Percentiles rank a stretch among this genome's conserved stretches.
Conservation (phyloP, 2,113 vertebrate species). For the Phoenicopterus ruber region DNA sequence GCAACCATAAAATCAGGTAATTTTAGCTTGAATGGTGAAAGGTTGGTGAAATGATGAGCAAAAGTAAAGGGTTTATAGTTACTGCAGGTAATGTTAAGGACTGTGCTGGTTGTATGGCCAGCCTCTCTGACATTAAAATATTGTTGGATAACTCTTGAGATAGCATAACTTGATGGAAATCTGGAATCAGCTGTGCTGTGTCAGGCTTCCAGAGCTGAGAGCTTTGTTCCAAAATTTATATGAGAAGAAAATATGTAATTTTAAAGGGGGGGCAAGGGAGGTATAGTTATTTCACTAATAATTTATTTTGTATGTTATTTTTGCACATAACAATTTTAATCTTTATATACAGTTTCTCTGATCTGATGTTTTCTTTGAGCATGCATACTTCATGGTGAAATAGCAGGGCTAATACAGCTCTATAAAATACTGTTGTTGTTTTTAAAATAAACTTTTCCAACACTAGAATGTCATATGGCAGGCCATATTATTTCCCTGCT, state of each 20-base stretch:
- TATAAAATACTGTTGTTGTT: neutral
- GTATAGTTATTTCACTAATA: neutral
- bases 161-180: neutral
- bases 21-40: neutral
- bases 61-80: neutral
- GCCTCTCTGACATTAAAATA: neutral
- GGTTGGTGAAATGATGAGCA: neutral
- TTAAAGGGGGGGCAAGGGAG: neutral
- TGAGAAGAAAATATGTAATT: neutral
- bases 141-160: neutral
- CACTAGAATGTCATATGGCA: neutral
- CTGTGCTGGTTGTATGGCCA: neutral
- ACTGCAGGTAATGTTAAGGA: neutral
- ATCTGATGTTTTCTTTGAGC: neutral
- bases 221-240: neutral
- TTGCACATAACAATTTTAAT: neutral
- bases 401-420: neutral
- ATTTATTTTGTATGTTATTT: neutral
- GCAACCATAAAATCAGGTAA: neutral
- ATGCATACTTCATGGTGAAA: neutral
- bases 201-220: neutral
- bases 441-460: neutral
- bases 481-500: neutral
- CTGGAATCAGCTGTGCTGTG: neutral
- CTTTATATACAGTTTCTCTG: neutral